A percentile compares a stretch with the other conserved stretches of the same genome.
Evolutionary conservation across 2,113 vertebrate species (phyloP).

Genomic region (Sapayoa aenigma): DNA sequence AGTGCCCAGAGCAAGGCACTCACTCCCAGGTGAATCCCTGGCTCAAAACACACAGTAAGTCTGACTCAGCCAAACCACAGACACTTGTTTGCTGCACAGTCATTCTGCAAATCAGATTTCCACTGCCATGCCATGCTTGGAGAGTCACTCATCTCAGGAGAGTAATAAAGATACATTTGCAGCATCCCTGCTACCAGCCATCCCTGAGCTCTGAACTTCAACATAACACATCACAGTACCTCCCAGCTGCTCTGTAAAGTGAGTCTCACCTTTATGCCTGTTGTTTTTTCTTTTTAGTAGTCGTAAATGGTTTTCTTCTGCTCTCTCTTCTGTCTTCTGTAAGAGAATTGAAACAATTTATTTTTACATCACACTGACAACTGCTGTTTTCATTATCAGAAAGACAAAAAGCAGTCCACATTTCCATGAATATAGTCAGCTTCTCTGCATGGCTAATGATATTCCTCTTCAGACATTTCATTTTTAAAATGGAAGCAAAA

Average conservation of each 20-base stretch:
- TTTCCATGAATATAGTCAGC: background rate
- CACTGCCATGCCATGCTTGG: background rate
- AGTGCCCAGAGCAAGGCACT: background rate
- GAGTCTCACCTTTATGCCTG: slow-evolving; percentile 54
- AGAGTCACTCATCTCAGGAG: background rate
- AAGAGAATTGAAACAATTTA: background rate
- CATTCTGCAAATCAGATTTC: background rate
- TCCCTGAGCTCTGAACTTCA: background rate
- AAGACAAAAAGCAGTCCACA: background rate
- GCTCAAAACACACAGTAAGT: background rate
- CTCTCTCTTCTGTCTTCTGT: slow-evolving; percentile 27
- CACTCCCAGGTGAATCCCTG: background rate
- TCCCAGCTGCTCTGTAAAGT: accelerated
- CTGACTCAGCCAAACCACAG: background rate
- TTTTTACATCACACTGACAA: background rate
- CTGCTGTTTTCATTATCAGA: background rate
- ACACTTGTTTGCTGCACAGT: background rate
- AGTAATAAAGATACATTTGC: background rate
- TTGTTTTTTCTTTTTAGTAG: slow-evolving; percentile 31
- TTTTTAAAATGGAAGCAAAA: background rate
- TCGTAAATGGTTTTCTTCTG: slow-evolving; percentile 14
- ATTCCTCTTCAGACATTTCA: background rate
- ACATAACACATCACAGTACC: accelerated
- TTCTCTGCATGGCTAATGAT: background rate
- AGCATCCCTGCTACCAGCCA: background rate